Conservation (phyloP, 2,888 invertebrate species). For the Apamea sordens region DNA sequence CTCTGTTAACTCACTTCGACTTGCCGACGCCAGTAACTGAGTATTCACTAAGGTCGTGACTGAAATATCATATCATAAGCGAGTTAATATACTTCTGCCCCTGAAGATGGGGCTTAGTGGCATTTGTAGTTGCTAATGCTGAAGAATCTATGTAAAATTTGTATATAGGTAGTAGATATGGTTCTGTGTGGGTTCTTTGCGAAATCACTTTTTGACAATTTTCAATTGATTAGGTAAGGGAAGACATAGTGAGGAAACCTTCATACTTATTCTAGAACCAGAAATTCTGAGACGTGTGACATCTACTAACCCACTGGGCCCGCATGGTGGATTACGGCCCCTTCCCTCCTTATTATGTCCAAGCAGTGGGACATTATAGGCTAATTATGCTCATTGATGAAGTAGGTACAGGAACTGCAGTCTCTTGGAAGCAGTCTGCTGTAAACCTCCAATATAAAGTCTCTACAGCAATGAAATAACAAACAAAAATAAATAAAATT, state of each 20-base stretch:
- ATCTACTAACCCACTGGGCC: neutral
- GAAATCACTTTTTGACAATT: neutral
- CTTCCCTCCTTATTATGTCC: neutral
- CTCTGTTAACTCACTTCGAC: constrained; percentile 77
- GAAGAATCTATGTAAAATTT: constrained; percentile 45
- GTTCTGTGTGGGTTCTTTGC: neutral
- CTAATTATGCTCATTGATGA: neutral
- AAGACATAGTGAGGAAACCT: no score
- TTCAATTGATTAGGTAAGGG: neutral
- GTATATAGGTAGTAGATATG: neutral
- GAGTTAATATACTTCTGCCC: constrained; percentile 75
- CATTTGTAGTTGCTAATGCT: constrained; percentile 52
- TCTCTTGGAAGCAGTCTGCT: neutral
- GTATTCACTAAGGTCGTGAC: constrained; percentile 80
- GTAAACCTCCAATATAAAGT: neutral
- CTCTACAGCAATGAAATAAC: neutral
- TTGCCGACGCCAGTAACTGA: constrained; percentile 72
- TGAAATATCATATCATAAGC: constrained; percentile 82
- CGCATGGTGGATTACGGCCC: neutral
- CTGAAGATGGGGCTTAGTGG: constrained; percentile 34
- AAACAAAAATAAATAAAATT: constrained; percentile 8
- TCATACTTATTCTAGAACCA: neutral
- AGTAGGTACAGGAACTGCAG: neutral
- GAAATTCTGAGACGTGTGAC: neutral
- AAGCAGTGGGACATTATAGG: neutral